A percentile compares a stretch with the other conserved stretches of the same genome.
phyloP scores from a whole-genome alignment of 2,113 vertebrate genomes.

The Meles meles region DNA sequence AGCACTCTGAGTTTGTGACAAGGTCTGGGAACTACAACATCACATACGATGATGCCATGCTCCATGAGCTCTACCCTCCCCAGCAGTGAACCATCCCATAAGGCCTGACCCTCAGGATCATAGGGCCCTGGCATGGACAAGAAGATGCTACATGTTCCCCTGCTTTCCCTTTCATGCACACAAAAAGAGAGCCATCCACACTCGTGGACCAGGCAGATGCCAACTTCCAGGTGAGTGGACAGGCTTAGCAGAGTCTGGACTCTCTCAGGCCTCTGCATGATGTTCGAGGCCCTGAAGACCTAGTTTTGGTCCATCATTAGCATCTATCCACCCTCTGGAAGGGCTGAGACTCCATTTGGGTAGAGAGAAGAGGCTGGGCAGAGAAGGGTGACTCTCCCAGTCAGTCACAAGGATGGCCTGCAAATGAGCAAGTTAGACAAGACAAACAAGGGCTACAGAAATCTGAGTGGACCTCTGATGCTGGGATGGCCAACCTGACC shows the following conservation, averaged over 20 bases:
- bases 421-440: neutral
- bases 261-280: neutral
- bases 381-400: neutral
- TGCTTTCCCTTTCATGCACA: neutral
- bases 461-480: neutral
- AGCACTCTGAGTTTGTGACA: neutral
- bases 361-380: neutral
- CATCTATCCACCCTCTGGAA: neutral
- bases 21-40: neutral
- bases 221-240: neutral
- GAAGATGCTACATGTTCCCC: neutral
- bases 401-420: neutral
- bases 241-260: neutral
- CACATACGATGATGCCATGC: neutral
- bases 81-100: neutral
- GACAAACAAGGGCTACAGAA: neutral
- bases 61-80: neutral
- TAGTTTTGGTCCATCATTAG: neutral
- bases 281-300: neutral
- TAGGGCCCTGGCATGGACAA: neutral
- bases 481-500: neutral
- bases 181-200: neutral
- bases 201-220: neutral
- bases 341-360: neutral
- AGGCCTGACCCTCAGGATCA: neutral